Evolutionary conservation across 2,888 invertebrate species (phyloP).

Genomic region (Drosophila demipolita): DNA sequence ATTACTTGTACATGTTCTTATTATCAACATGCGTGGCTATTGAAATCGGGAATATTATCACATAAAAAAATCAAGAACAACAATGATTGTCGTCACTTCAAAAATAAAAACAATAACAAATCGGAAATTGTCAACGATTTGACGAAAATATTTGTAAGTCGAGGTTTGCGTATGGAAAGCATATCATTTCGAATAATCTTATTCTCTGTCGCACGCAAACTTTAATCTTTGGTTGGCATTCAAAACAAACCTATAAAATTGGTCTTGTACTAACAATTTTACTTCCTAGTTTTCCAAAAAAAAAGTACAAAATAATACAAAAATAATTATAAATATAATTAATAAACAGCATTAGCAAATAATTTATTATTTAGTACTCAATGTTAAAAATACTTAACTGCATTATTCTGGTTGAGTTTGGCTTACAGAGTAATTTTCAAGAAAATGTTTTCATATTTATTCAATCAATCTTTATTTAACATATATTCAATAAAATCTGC

Average conservation of each 20-base stretch:
- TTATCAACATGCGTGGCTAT: slow-evolving; percentile 14
- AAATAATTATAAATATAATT: too few relatives aligned
- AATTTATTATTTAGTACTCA: neutral
- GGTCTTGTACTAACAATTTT: neutral
- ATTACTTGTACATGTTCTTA: neutral
- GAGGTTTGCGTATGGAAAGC: neutral
- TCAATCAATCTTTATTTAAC: neutral
- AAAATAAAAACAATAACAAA: slow-evolving; percentile 9
- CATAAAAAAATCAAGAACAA: slow-evolving; percentile 5
- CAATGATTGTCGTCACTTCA: slow-evolving; percentile 7
- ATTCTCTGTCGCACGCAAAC: slow-evolving; percentile 13
- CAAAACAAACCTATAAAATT: neutral
- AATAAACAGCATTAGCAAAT: neutral
- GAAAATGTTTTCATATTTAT: neutral
- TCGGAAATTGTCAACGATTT: slow-evolving; percentile 13
- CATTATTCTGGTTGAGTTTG: neutral
- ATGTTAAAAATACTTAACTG: neutral
- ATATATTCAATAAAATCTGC: neutral
- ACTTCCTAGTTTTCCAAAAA: neutral
- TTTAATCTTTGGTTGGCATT: neutral
- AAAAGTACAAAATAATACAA: neutral
- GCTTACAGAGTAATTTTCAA: neutral
- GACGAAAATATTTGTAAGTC: neutral
- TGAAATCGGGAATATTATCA: neutral
- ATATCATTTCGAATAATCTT: slow-evolving; percentile 4